phyloP scores from a whole-genome alignment of 2,797 vertebrate species.

The Paedocypris micromegethes region DNA sequence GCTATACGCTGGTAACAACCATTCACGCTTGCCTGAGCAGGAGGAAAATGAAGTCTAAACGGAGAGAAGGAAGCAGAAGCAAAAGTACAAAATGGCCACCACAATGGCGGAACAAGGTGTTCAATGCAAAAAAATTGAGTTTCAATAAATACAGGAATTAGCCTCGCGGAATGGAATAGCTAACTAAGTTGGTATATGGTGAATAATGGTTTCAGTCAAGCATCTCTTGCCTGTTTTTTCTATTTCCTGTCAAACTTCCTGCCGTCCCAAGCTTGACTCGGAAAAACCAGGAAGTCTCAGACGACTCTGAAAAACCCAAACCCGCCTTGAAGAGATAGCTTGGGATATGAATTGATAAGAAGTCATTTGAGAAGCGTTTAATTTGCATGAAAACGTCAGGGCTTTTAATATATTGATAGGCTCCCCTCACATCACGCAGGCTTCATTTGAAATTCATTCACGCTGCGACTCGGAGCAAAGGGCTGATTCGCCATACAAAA shows the following conservation, averaged over 20 bases:
- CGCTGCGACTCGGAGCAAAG: constrained; percentile 15
- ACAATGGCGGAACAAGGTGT: constrained; percentile 44
- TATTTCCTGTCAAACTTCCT: constrained; percentile 46
- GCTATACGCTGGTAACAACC: constrained; percentile 52
- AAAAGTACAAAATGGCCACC: constrained; percentile 39
- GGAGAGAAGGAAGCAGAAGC: constrained; percentile 31
- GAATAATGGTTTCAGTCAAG: constrained; percentile 48
- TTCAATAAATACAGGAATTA: constrained; percentile 56
- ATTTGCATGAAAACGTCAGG: constrained; percentile 37
- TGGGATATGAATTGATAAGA: constrained; percentile 27
- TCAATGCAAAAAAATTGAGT: constrained; percentile 46
- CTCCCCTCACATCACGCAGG: constrained; percentile 4
- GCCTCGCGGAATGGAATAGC: constrained; percentile 48
- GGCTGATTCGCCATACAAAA: constrained; percentile 34
- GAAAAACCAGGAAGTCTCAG: constrained; percentile 19
- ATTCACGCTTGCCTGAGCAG: constrained; percentile 61
- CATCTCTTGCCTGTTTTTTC: constrained; percentile 30
- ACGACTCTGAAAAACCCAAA: constrained; percentile 2
- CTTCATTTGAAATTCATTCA: constrained; percentile 21
- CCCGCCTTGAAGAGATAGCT: background rate
- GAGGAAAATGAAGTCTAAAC: constrained; percentile 56
- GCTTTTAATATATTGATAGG: constrained; percentile 34
- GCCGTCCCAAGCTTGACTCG: constrained; percentile 38
- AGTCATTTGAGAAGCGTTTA: constrained; percentile 22
- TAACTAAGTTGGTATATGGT: constrained; percentile 13